Evolutionary conservation across 2,888 invertebrate genomes (phyloP), one percentile per base, ranked within the genome.

Genomic region (Salticus scenicus): DNA sequence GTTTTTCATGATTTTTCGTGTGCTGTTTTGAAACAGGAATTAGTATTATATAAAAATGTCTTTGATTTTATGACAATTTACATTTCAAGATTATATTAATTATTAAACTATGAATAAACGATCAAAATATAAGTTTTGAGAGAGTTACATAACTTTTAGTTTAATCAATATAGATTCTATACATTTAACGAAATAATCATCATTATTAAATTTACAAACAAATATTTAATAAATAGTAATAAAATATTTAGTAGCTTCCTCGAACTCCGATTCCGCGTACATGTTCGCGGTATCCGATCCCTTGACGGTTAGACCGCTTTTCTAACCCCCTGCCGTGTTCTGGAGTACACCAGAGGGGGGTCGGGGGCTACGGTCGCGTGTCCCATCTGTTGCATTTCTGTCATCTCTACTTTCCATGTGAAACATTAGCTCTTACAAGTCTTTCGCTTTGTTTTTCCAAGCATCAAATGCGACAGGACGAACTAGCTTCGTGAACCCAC

Each of bases 331-430:
- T 63, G 37, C 47, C 12, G 82, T 27, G 82, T 66, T 66, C 75
- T 63, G 31, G 71, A 66, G 71, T 42, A 42, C 82, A 30, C 76
- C 20, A 51, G 71, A 37, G 76, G 82, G 70, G 64, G 76, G 78
- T 14, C 12, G 24, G 17, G 27, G 24, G 24, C 30, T 42, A 24
- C 70, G 72, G 83, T 84, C 83, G 83, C 83, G 83, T 84, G 83
- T 84, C 83, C 83, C 83, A 84, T 84, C 83, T 84, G 83, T 84
- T 84, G 83, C 83, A 47, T 77, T 76, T 76, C 73, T 41, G 24
- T 28, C 51, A 51, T 33, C 28, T 64, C 41, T 41, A 1, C 37
- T 27, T 28, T 30, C 37, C 51, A 24, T 28, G 5, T n/a, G 74
- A 74, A 80, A 80, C 66, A 33, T 63, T 33, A 67, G 24, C 71